Base-by-base conservation (phyloP, 2,797 vertebrate species). In the Sebastes cheni region DNA sequence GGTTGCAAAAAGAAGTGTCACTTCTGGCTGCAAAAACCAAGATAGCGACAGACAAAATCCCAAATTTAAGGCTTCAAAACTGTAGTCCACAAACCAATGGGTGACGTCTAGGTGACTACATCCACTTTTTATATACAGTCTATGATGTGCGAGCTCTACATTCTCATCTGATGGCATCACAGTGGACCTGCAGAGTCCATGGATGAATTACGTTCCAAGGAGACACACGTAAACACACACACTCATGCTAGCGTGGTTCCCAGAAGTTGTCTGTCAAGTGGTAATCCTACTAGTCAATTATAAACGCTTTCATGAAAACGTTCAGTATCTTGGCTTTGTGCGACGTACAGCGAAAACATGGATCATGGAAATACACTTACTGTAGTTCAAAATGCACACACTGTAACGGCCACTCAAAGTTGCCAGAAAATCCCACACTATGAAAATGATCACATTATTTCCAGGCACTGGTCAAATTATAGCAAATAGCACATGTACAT, bases 261-360 rank as follows among this genome's bases (percentile, higher is more conserved):
- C 79, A 91, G 84, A 88, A 79, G 77, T 73, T 79, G 80, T 85
- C 75, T 80, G 54, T 84, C 75, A 83, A 80, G 80, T 52, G n/a
- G 50, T 76, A 62, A 77, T 86, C 62, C 72, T 36, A 27, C 65
- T 55, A 36, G 69, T 88, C 67, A 78, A 56, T 83, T 77, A 71
- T 64, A 22, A 50, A 80, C 58, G 60, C 77, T 74, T 55, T 67
- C 20, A 77, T 74, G 64, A 78, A 75, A 79, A 64, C 39, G 22
- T 72, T 75, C 18, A 36, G 18, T 29, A 42, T 82, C 46, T 82
- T 70, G 67, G 69, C 60, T 65, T 59, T 65, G 46, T 68, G 34
- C 8, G 3, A 69, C 8, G 30, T 64, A 30, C 25, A 72, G 55
- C 13, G 4, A 78, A 69, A 81, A 79, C 54, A 36, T 4, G n/a